Conservation (phyloP, 2,797 vertebrate genomes). For the Spheniscus humboldti region DNA sequence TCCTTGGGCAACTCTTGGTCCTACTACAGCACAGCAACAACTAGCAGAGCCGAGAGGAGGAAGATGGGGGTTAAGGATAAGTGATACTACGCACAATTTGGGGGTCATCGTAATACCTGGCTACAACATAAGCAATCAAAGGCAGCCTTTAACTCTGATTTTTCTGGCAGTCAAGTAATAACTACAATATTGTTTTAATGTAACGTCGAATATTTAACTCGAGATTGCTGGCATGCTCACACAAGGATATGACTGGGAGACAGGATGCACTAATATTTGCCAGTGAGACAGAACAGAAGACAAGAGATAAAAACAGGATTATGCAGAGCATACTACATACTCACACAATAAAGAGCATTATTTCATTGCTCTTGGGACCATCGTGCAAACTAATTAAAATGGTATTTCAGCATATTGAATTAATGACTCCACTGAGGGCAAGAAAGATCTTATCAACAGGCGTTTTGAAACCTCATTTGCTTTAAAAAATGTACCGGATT, state of each 20-base stretch:
- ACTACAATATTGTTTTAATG: neutral
- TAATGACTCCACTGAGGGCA: slow-evolving; percentile 52
- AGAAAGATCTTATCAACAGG: slow-evolving; percentile 45
- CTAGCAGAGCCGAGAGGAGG: neutral
- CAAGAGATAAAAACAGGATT: slow-evolving; percentile 45
- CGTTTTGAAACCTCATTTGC: neutral
- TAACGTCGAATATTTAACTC: neutral
- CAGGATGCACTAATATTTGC: slow-evolving; percentile 32
- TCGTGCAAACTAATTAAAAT: slow-evolving; percentile 45
- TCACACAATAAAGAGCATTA: slow-evolving; percentile 36
- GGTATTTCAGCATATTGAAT: slow-evolving; percentile 36
- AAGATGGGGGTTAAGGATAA: neutral
- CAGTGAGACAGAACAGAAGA: slow-evolving; percentile 37
- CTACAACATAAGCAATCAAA: neutral
- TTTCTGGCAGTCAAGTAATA: neutral
- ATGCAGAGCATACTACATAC: neutral
- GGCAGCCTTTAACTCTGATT: neutral
- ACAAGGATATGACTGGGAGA: neutral
- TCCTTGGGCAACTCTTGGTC: neutral
- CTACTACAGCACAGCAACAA: neutral
- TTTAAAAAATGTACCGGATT: neutral
- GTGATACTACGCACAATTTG: fast-evolving
- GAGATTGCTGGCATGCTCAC: neutral
- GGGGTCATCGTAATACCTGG: neutral
- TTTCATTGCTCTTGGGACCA: slow-evolving; percentile 18